Base-by-base conservation (phyloP, 2,797 vertebrate genomes). In the Danio aesculapii region DNA sequence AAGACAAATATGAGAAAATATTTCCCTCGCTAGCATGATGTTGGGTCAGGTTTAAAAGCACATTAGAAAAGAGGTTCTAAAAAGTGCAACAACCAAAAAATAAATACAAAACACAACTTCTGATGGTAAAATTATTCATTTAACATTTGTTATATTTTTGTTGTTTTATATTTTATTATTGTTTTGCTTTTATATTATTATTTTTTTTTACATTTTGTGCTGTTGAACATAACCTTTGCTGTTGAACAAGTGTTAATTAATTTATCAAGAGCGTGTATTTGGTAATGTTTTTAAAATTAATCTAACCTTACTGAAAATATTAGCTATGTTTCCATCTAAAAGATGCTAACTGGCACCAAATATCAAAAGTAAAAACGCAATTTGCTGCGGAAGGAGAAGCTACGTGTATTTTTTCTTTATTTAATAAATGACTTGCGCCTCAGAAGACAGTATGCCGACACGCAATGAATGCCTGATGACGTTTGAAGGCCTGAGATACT, bases 211-310 rank as follows among this genome's bases (percentile, higher is more conserved):
- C 30, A 57, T 21, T 57, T 58, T 58, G 17, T 58, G 17, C n/a
- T 58, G 55, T 21, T n/a, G 17, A 19, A 58, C 55, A 55, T n/a
- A n/a, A n/a, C n/a, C n/a, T n/a, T n/a, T 58, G 17, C n/a, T 58
- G 55, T 21, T n/a, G 17, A 19, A 58, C 55, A 55, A n/a, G n/a
- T n/a, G n/a, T n/a, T n/a, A n/a, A n/a, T n/a, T n/a, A n/a, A n/a
- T n/a, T n/a, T n/a, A 30, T 30, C 3, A 21, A 3, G 10, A 58
- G 19, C 1, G 6, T 58, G 10, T 58, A 11, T 21, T 69, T 52
- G 19, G 6, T n/a, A 69, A 41, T 6, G 6, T 49, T 67, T 67
- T 63, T 63, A 7, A 67, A 67, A 17, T 67, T 19, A 67, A 66
- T 66, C 63, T 19, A 47, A 66, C 17, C 47, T n/a, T 46, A 67